phyloP scores from a whole-genome alignment of 2,113 vertebrate genomes.

The Mormoops blainvillei region DNA sequence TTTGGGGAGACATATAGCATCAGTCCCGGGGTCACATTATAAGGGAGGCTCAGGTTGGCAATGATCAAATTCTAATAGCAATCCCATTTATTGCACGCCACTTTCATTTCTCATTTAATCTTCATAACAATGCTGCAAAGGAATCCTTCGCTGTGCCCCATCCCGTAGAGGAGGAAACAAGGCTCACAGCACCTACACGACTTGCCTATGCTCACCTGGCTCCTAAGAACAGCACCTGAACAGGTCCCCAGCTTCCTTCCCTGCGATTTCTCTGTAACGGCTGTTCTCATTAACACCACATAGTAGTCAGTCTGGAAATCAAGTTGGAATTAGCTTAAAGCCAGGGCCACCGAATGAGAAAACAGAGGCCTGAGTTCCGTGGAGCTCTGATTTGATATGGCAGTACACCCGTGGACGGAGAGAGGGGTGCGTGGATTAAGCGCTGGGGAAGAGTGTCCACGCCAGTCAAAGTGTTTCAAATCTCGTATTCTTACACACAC shows the following conservation, averaged over 20 bases:
- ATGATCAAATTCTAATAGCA: neutral
- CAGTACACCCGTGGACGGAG: accelerated
- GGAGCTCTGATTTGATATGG: neutral
- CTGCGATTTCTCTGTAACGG: neutral
- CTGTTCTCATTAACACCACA: neutral
- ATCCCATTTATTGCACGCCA: neutral
- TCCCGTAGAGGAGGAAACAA: neutral
- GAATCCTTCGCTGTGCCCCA: neutral
- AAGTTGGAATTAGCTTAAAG: neutral
- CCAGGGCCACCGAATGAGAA: neutral
- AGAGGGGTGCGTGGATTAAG: neutral
- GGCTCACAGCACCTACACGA: neutral
- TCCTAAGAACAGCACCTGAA: neutral
- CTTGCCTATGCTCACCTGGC: neutral
- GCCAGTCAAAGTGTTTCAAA: neutral
- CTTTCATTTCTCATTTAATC: neutral
- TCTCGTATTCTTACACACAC: neutral
- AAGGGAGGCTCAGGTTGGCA: neutral
- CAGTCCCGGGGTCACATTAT: neutral
- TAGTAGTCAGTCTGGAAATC: neutral
- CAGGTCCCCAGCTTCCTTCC: neutral
- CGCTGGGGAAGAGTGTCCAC: neutral
- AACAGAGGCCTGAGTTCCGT: neutral
- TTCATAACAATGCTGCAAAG: neutral
- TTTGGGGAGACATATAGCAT: neutral